phyloP scores from a whole-genome alignment of 2,113 vertebrate species.

The Otus sunia region DNA sequence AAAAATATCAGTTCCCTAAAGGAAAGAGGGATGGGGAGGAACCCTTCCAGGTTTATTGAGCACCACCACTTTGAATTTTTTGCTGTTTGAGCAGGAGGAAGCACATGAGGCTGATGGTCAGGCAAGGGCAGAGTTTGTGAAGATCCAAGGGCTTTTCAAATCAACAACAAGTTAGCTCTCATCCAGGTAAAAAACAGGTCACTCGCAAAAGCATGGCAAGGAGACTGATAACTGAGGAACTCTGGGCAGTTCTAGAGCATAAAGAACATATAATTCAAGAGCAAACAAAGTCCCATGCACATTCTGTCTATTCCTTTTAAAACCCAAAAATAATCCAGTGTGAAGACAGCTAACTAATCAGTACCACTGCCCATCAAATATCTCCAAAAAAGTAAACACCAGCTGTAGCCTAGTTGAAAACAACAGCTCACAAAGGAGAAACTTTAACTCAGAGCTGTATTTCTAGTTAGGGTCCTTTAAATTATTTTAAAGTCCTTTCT shows the following conservation, averaged over 20 bases:
- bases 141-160: not conserved
- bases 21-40: not conserved
- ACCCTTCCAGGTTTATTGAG: not conserved
- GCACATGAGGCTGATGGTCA: not conserved
- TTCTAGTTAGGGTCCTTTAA: not conserved
- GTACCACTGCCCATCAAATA: slow-evolving; percentile 51
- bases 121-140: not conserved
- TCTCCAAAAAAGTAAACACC: slow-evolving; percentile 53
- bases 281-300: not conserved
- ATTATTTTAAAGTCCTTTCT: slow-evolving; percentile 20
- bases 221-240: not conserved
- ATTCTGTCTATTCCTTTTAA: not conserved
- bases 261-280: not conserved
- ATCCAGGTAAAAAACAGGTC: not conserved
- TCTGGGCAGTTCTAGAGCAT: not conserved
- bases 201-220: not conserved
- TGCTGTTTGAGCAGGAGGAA: not conserved
- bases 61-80: not conserved
- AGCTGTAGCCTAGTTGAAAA: slow-evolving; percentile 56
- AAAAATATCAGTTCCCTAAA: not conserved
- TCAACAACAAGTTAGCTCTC: not conserved
- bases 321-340: slow-evolving; percentile 26
- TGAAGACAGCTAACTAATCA: slow-evolving; percentile 42
- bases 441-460: slow-evolving; percentile 26
- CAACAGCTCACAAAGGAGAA: slow-evolving; percentile 29